Base-by-base conservation (phyloP, 2,797 vertebrate species). In the Schizopygopsis pylzovi region DNA sequence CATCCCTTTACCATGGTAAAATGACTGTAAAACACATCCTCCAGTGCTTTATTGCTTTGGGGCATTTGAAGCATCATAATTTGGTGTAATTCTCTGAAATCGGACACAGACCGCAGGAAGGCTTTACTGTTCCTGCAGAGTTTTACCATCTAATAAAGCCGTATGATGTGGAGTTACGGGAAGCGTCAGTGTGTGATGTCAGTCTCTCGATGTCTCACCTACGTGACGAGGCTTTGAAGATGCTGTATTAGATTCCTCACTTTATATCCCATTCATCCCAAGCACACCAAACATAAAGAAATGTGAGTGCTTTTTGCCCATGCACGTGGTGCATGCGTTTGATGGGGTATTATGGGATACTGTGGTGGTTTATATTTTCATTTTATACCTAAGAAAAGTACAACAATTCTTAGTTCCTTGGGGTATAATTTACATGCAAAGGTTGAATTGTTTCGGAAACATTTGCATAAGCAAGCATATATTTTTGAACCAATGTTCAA, bases 161-260 rank as follows among this genome's bases (percentile, higher is more conserved):
- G 16, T 33, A 12, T 11, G 16, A 25, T 37, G 25, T 33, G 28
- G 47, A 20, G 47, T 75, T 33, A 73, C 71, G 39, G 39, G 39
- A 70, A 70, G 39, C 39, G 45, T 7, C 13, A 49, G 72, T 49
- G 72, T 75, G 72, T 33, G 72, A 73, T 73, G 41, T 49, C 45
- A 33, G 25, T 75, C 72, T 75, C 9, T 75, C 59, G 10, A 13
- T 61, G n/a, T 61, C n/a, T 12, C 72, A 33, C 25, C 47, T 52
- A 52, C 13, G 15, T 75, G 72, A 47, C 47, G 47, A 33, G 18
- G 25, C 72, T 33, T 52, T 75, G 72, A 52, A 75, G 45, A 9
- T 20, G 15, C 71, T 28, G n/a, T 61, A 12, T 25, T 13, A 61
- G 59, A 52, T 33, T 76, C 18, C 47, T 52, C 72, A 52, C 72